Evolutionary conservation across 92 coral and sea anemone species (phyloP).

Genomic region (Porites divaricata): DNA sequence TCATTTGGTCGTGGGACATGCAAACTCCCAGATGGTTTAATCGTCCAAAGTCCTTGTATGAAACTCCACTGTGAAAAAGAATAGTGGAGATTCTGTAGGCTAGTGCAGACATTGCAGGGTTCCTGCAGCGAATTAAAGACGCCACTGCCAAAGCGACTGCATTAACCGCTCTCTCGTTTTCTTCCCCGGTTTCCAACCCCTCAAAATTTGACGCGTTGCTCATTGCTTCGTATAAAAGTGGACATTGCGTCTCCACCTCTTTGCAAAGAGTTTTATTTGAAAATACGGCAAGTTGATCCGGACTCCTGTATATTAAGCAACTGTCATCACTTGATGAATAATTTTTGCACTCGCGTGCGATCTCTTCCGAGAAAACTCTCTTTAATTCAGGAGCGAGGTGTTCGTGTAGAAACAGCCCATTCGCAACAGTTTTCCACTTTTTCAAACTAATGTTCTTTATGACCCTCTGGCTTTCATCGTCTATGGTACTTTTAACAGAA

Average conservation of each 20-base stretch:
- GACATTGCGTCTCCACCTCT: neutral
- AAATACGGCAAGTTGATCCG: neutral
- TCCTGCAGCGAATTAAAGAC: conserved; percentile 17
- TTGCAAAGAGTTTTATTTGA: neutral
- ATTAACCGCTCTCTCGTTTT: neutral
- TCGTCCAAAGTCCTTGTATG: conserved; percentile 21
- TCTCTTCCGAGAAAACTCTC: neutral
- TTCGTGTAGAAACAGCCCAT: conserved; percentile 38
- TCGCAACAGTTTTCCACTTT: conserved; percentile 43
- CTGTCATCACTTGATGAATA: conserved; percentile 1
- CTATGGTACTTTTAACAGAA: conserved; percentile 30
- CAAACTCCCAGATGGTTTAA: conserved; percentile 56
- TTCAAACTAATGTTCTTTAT: conserved; percentile 34
- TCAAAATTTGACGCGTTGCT: neutral
- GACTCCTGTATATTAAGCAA: neutral
- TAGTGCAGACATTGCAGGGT: conserved; percentile 49
- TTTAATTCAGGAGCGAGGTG: conserved; percentile 30
- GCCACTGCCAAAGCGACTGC: conserved; percentile 57
- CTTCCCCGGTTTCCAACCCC: neutral
- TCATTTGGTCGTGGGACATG: conserved; percentile 36
- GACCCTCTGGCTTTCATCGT: conserved; percentile 20
- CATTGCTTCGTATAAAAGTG: neutral
- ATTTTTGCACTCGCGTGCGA: conserved; percentile 21
- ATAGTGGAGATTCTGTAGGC: conserved; percentile 59
- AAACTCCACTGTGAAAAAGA: conserved; percentile 46